Evolutionary conservation across 2,113 vertebrate species (phyloP), one percentile per base, ranked within the genome.

Genomic region (Chrysochloris asiatica): DNA sequence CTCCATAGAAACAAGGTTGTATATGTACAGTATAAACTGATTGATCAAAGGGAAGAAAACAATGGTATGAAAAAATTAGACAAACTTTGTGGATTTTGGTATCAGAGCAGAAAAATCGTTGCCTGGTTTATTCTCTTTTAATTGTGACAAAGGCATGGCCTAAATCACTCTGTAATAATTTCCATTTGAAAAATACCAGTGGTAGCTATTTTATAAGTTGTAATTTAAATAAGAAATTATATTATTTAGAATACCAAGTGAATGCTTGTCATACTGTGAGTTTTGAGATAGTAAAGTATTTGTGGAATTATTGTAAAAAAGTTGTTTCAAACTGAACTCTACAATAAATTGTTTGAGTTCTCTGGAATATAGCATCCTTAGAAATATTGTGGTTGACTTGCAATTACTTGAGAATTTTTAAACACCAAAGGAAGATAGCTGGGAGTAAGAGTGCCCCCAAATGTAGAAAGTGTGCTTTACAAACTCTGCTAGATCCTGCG

Each of bases 401-500:
- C 95, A 96, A 97, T 97, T 97, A 97, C 94, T 95, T 95, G 88
- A 96, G 95, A 97, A 92, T 96, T 63, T 96, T 86, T 93, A 95
- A 94, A 86, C 97, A 96, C 90, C 96, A 95, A 96, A 96, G 4
- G 6, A 85, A 86, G 94, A 96, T 96, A 96, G 86, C 97, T 95
- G 89, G 95, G 95, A 95, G 92, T 96, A 96, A 97, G 65, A 77
- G 48, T 87, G 94, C 97, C 97, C 98, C 96, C 95, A 93, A 97
- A 97, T 97, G 97, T 96, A 97, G 97, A 97, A 97, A 97, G 97
- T 96, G 91, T 94, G 96, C 95, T 98, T 98, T 96, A 95, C 96
- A 97, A 97, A 98, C 96, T 96, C 95, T 97, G 97, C 97, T 97
- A 94, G 97, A 97, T 98, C 97, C 97, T 98, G 98, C 98, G 97